Base-by-base conservation (phyloP, 2,888 invertebrate species). In the Philopedon plagiatum region DNA sequence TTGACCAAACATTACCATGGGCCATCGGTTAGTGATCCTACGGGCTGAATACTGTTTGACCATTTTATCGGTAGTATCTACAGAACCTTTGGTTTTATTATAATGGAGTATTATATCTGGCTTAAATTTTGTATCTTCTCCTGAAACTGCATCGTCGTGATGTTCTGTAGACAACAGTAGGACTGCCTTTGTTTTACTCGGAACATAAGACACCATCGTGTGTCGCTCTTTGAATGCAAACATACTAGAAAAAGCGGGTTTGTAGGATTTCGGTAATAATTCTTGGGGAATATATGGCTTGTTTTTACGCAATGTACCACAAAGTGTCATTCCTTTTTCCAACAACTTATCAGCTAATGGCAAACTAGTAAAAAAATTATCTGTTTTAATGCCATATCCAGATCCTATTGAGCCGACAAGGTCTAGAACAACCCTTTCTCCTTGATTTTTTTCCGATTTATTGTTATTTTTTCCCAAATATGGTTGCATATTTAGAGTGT, bases 291-390 rank as follows among this genome's bases (percentile, higher is more conserved):
- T 60, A 63, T 26, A 49, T 1, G 49, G 1, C 49, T 63, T 51
- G 18, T 64, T 64, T 51, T 49, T 49, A 9, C 49, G 49, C 9
- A 49, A 9, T 4, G 49, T 49, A 21, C 49, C 49, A 9, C 49
- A 62, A 2, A 19, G 9, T 3, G 44, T 46, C 8, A 46, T 3
- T 13, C 15, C 26, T 19, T 26, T 71, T 18, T 58, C 65, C 39
- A 58, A 46, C 29, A 74, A 23, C 39, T 51, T 49, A 63, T 74
- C 57, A 37, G 71, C 69, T 54, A 74, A 54, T 15, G 46, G 37
- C 18, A 67, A 13, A 60, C 64, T 61, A 8, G 62, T 68, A 56
- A 61, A 90, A 89, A 0, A 89, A 89, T 0, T 68, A 46, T 71
- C 72, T 7, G 68, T 68, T 21, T 68, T 72, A 34, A 72, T 72